These are phyloP conservation scores for Phylloscopus trochiloides DNA, from an alignment of 2,113 vertebrate genomes.

Conservation along the genomic window DNA sequence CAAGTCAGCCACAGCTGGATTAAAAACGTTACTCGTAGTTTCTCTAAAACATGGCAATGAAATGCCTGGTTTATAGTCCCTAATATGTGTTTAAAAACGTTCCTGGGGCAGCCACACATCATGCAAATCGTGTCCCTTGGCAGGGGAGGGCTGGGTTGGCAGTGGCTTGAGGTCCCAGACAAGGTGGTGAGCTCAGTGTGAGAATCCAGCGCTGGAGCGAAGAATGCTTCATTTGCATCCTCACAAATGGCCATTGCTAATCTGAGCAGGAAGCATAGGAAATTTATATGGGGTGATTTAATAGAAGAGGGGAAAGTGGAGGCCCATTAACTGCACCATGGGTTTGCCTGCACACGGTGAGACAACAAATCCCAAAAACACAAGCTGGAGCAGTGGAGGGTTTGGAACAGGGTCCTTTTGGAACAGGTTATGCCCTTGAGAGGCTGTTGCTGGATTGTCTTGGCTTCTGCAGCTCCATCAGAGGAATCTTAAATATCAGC, in stretches of 20 bases:
- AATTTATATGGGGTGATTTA: background rate
- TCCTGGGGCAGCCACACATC: background rate
- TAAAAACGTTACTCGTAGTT: background rate
- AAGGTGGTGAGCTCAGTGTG: conserved; percentile 34
- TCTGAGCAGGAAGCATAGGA: conserved; percentile 3
- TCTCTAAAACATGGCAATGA: background rate
- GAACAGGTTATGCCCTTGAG: background rate
- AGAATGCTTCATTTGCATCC: conserved; percentile 63
- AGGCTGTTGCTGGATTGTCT: background rate
- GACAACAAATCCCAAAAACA: background rate
- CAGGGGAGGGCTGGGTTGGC: conserved; percentile 14
- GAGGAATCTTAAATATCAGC: background rate
- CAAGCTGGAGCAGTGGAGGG: background rate
- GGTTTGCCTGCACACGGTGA: background rate
- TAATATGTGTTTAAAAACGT: background rate
- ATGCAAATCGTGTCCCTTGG: conserved; percentile 21
- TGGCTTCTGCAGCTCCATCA: background rate
- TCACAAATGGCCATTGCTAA: conserved; percentile 42
- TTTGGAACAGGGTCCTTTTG: background rate
- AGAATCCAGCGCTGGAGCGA: background rate
- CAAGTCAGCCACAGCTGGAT: background rate
- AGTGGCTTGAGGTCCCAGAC: background rate
- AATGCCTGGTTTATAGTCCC: background rate
- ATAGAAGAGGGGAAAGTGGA: background rate
- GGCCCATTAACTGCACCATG: background rate